Evolutionary conservation across 1,140 invertebrate species (phyloP), one percentile per base, ranked within the genome.

Genomic region (Akabosia matsudoensis): DNA sequence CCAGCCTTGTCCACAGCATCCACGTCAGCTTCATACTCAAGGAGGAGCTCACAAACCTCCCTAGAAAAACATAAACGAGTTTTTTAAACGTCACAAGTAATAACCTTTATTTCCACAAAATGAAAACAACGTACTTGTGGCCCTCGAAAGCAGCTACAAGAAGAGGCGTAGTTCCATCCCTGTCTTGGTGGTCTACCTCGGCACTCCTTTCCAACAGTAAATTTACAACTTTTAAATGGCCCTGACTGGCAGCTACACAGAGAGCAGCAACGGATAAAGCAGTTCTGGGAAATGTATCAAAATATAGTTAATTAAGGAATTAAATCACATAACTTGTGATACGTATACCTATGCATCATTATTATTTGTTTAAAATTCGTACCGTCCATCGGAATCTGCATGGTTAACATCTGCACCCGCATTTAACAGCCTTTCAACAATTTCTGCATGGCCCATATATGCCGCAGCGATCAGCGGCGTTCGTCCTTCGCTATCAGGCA

Each of bases 131-230:
- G 86, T 82, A 91, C 90, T 89, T 90, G 83, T 96, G 93, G 1
- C 95, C 95, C 85, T 98, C 95, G 82, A 97, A 97, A 0, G 95
- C 93, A 10, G 96, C 96, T 0, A 98, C 95, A 56, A 97, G 86
- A 13, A 98, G 85, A 1, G 96, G 94, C 1, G 96, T 97, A 88
- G 96, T 96, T 0, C 93, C 92, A 83, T 97, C 95, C 76, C 94
- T 91, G 83, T 97, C 96, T 79, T 93, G 90, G 77, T 94, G 92
- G 84, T 95, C 91, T 0, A 96, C 94, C 71, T 90, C 90, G 0
- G 95, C 95, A n/a, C 92, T 92, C 74, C 90, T 86, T 82, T 96
- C 93, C 31, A 97, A 82, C 2, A 98, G 85, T 82, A 94, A 87
- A 79, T 88, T 88, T 2, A 92, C 91, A 24, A 92, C 89, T 84